Percentiles rank a stretch among this genome's conserved stretches.
Evolutionary conservation across 2,888 invertebrate species (phyloP).

Genomic region (Dolichomitus sp.): DNA sequence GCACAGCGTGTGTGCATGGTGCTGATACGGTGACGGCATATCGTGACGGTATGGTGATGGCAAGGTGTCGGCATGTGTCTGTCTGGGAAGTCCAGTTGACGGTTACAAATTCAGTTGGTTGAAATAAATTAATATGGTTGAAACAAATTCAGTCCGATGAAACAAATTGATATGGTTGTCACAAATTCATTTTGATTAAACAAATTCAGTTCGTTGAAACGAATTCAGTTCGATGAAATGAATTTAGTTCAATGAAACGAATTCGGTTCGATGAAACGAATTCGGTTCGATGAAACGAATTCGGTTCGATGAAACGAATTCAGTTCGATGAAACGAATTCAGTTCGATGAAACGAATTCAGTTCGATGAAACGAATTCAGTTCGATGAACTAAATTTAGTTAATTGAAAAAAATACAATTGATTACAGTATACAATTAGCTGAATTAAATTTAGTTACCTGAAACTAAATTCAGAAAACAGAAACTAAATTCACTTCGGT

Average conservation of each 20-base stretch:
- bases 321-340: not conserved
- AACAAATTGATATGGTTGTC: not conserved
- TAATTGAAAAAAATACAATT: not conserved
- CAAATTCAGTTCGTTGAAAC: not conserved
- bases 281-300: not conserved
- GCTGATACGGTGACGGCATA: no score
- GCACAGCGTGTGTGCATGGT: no score
- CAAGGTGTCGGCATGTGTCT: no score
- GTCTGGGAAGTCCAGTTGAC: no score
- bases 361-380: no score
- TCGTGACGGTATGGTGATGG: no score
- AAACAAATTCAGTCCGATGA: not conserved
- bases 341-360: no score
- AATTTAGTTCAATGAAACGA: not conserved
- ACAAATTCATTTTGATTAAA: not conserved
- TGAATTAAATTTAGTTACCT: not conserved
- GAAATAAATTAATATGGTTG: no score
- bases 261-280: not conserved
- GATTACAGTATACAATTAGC: not conserved
- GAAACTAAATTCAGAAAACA: not conserved
- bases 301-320: not conserved
- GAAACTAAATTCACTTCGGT: not conserved
- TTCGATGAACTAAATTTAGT: not conserved
- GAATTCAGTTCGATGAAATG: not conserved
- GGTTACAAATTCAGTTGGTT: no score